Conservation (phyloP, 2,113 vertebrate genomes). For the Gopherus flavomarginatus region DNA sequence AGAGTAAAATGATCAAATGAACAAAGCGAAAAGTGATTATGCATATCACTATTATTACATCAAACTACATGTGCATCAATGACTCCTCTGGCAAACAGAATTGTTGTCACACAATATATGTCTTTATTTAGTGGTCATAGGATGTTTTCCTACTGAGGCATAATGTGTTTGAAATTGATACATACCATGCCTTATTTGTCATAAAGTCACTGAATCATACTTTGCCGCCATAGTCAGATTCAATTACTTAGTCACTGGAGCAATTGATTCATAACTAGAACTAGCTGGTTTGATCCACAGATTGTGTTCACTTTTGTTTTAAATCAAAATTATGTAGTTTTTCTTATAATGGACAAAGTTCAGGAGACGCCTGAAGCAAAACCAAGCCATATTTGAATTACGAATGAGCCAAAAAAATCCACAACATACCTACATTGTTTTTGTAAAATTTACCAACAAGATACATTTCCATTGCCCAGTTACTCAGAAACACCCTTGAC, state of each 20-base stretch:
- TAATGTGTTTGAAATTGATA: neutral
- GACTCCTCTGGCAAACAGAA: neutral
- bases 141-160: rapidly evolving
- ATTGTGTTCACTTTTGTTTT: neutral
- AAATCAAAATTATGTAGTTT: neutral
- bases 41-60: neutral
- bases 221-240: neutral
- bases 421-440: neutral
- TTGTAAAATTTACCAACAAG: neutral
- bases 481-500: neutral
- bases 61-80: neutral
- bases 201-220: neutral
- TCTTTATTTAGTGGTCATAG: neutral
- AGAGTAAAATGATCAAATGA: neutral
- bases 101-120: neutral
- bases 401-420: neutral
- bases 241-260: neutral
- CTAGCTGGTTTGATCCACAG: neutral
- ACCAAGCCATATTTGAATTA: neutral
- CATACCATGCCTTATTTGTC: neutral
- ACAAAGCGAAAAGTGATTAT: neutral
- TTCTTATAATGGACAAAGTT: neutral
- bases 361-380: neutral
- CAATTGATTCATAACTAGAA: neutral
- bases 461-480: neutral